Base-by-base conservation (phyloP, 1,140 invertebrate species). In the Theocolax elegans region DNA sequence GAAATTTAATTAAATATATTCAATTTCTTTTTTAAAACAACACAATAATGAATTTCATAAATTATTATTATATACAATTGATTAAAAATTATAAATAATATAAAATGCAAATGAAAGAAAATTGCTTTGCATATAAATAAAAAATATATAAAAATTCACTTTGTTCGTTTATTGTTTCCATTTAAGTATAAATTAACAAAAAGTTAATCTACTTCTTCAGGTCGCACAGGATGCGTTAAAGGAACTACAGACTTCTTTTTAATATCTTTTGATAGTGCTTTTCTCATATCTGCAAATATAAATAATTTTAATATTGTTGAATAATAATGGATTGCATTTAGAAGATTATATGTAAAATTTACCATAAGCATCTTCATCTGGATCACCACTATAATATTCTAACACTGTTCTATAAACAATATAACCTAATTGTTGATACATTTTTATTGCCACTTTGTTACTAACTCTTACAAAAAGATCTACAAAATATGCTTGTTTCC, bases 321-420 rank as follows among this genome's bases (percentile, higher is more conserved):
- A 35, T 15, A 67, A 46, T 35, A 49, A 59, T n/a, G n/a, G 17
- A 42, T 17, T 70, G 27, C 29, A 29, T 51, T 29, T 53, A n/a
- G 21, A 2, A 23, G 51, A 27, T 56, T 67, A 17, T n/a, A n/a
- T n/a, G n/a, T n/a, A n/a, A n/a, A n/a, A n/a, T 74, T 87, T 90
- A 97, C 96, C 97, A 90, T 95, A 99, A 72, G 97, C 98, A 91
- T 99, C 95, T 91, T 99, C 97, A 87, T 99, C 97, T 27, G 95
- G 94, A 86, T 97, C 94, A 38, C 96, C 96, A 49, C 94, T 96
- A 83, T 99, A 99, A 88, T 99, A 99, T 86, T 99, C 97, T 56
- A 99, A 86, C 54, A 99, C 96, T 48, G 94, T 94, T 70, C 97
- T 87, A 83, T 99, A 99, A 1, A 99, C 94, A 73, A 96, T 95